phyloP scores from a whole-genome alignment of 2,888 invertebrate genomes.

The Dicranocentrus wangi region DNA sequence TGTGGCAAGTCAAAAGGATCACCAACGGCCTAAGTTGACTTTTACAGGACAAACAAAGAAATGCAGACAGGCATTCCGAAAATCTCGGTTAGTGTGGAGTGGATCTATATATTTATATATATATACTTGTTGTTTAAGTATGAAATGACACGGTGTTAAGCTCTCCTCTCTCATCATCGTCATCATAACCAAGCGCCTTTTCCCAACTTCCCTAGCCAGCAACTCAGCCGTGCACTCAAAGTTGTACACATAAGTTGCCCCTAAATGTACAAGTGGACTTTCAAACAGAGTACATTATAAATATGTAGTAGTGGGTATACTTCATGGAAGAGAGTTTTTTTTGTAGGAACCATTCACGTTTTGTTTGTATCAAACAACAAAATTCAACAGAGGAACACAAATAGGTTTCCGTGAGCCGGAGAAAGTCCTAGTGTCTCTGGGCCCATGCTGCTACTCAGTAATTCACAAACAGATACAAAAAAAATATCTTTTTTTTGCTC shows the following conservation, averaged over 20 bases:
- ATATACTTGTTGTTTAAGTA: conserved; percentile 26
- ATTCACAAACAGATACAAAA: conserved; percentile 17
- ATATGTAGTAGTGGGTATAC: too few species aligned
- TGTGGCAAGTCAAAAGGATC: conserved; percentile 56
- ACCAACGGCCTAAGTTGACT: conserved; percentile 8
- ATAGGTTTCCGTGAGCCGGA: neutral
- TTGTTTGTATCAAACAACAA: neutral
- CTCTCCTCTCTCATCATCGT: conserved; percentile 33
- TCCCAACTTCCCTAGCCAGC: neutral
- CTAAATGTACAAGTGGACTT: conserved; percentile 9
- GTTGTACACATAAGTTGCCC: conserved; percentile 2
- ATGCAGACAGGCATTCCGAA: conserved; percentile 16
- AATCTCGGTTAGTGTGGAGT: conserved; percentile 20
- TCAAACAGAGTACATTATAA: neutral
- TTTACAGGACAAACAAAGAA: conserved; percentile 32
- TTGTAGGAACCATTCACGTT: neutral
- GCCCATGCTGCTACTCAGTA: neutral
- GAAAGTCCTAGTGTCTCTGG: conserved; percentile 1
- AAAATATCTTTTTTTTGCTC: too few species aligned
- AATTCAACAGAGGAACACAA: neutral
- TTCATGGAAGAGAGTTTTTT: too few species aligned
- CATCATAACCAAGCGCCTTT: conserved; percentile 25
- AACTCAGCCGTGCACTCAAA: conserved; percentile 35
- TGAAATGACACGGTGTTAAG: conserved; percentile 40
- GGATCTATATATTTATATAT: too few species aligned